A percentile compares a stretch with the other conserved stretches of the same genome.
phyloP scores from a whole-genome alignment of 2,888 invertebrate species.

The Monopis laevigella region DNA sequence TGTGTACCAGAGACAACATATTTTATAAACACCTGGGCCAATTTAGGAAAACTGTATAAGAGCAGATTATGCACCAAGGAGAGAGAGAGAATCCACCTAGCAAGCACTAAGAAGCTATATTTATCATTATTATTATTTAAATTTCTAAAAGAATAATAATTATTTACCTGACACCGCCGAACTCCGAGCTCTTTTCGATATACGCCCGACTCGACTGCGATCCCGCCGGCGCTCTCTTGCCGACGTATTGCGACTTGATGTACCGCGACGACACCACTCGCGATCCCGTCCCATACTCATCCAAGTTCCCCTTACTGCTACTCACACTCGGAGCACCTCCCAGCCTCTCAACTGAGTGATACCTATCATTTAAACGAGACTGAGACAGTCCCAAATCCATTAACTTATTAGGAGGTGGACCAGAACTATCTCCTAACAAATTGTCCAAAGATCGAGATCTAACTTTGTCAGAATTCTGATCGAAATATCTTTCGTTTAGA shows the following conservation, averaged over 20 bases:
- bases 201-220: conserved; percentile 88
- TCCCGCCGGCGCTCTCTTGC: conserved; percentile 83
- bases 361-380: conserved; percentile 84
- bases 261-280: conserved; percentile 72
- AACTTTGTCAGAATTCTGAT: conserved; percentile 75
- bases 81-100: too few species aligned
- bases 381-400: conserved; percentile 83
- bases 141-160: too few species aligned
- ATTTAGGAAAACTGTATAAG: too few species aligned
- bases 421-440: conserved; percentile 74
- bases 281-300: conserved; percentile 73
- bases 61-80: too few species aligned
- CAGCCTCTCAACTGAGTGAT: conserved; percentile 83
- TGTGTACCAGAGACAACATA: too few species aligned
- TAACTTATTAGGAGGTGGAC: conserved; percentile 69
- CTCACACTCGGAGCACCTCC: conserved; percentile 68
- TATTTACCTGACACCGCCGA: conserved; percentile 66
- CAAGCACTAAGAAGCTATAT: too few species aligned
- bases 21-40: too few species aligned
- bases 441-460: conserved; percentile 85
- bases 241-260: conserved; percentile 85
- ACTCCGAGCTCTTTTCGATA: conserved; percentile 82
- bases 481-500: conserved; percentile 89
- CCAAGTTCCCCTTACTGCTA: conserved; percentile 70
- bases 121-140: too few species aligned